Base-by-base conservation (phyloP, 1,140 invertebrate genomes). In the Bicyclus anynana region DNA sequence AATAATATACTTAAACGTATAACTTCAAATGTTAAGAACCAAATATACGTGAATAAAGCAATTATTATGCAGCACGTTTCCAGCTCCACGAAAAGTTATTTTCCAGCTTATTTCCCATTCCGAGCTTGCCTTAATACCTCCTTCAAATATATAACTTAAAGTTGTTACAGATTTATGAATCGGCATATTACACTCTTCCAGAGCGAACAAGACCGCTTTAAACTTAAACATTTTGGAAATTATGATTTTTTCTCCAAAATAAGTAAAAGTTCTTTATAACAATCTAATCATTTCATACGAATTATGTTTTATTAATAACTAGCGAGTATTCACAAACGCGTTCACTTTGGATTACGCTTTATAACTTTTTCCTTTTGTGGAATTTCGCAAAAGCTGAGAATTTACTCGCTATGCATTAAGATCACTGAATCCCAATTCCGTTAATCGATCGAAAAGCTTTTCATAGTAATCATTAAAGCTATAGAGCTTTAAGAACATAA, bases 51-150 rank as follows among this genome's bases (percentile, higher is more conserved):
- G 40, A 26, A 47, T 62, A 62, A 62, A 46, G 27, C 42, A 56
- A 56, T 62, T 56, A 56, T 53, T 62, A 62, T 56, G 53, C 53
- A 62, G 26, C 29, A 47, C 54, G 46, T 44, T 49, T 54, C 26
- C 44, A 50, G 33, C 37, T 49, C 33, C 21, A 23, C 46, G 53
- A 48, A 54, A 54, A 54, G 53, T 56, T 49, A 48, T 48, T 49
- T 49, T 56, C 46, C 44, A 49, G 53, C 46, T 48, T 56, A 56
- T 56, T 56, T 47, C 33, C 53, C 53, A 49, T 56, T 56, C 53
- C 53, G 42, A 29, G 44, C 53, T 55, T 47, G 42, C 42, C 53
- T 55, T 55, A 55, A 55, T 55, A 55, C 53, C 44, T 56, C 53
- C 42, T 54, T 47, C 40, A 54, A 54, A 47, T 54, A 54, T 46